These are phyloP conservation scores for Xiphophorus maculatus DNA, from an alignment of 2,113 vertebrate genomes.

Conservation along the genomic window DNA sequence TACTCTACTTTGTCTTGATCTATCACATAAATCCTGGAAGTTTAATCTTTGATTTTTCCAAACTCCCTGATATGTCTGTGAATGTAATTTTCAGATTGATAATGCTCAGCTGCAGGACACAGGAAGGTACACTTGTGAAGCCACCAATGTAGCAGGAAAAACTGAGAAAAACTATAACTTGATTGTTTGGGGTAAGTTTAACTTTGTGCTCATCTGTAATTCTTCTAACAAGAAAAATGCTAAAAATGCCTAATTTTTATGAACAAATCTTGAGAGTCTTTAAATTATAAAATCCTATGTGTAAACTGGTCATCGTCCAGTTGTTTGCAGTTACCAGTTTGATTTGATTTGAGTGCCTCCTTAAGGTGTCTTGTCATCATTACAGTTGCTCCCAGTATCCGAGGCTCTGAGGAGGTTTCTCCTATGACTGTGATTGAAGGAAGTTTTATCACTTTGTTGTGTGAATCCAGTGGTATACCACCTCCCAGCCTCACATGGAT, in stretches of 20 bases:
- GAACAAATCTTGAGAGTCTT: background rate
- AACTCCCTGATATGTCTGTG: background rate
- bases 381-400: constrained; percentile 86
- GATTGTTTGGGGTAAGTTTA: constrained; percentile 91
- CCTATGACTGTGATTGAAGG: constrained; percentile 89
- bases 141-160: constrained; percentile 94
- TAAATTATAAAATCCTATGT: background rate
- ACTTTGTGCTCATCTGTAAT: background rate
- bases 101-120: constrained; percentile 89
- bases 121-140: constrained; percentile 95
- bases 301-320: background rate
- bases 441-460: constrained; percentile 85
- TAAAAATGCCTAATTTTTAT: background rate
- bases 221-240: background rate
- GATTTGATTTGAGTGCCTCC: constrained; percentile 37
- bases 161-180: constrained; percentile 96
- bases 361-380: constrained; percentile 38
- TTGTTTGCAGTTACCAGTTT: background rate
- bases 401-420: constrained; percentile 82
- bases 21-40: background rate
- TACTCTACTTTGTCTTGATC: background rate
- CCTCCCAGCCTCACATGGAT: constrained; percentile 91
- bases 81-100: constrained; percentile 79
- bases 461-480: constrained; percentile 95
- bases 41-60: background rate